A percentile compares a stretch with the other conserved stretches of the same genome.
Evolutionary conservation across 2,797 vertebrate species (phyloP).

Genomic region (Danio albolineatus): DNA sequence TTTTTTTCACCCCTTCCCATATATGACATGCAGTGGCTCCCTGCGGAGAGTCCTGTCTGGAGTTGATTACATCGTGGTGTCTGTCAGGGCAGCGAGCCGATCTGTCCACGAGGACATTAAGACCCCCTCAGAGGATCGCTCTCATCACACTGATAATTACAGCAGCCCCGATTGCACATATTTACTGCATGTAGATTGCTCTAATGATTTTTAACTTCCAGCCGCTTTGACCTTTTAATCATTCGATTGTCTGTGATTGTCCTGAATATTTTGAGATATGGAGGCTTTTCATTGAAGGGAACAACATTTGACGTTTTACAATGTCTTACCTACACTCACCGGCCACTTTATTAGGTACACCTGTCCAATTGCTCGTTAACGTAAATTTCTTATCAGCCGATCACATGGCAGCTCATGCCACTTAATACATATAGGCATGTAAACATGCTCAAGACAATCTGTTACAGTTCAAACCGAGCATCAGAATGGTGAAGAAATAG

Average conservation of each 20-base stretch:
- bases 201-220: constrained; percentile 59
- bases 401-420: no score
- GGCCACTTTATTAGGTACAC: no score
- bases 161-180: constrained; percentile 24
- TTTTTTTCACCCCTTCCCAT: constrained; percentile 17
- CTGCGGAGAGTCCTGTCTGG: constrained; percentile 52
- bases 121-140: constrained; percentile 50
- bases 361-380: no score
- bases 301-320: neutral
- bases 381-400: no score
- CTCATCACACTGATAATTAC: constrained; percentile 60
- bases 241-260: constrained; percentile 37
- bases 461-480: no score
- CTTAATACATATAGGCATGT: no score
- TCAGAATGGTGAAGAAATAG: no score
- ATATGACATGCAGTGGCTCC: constrained; percentile 43
- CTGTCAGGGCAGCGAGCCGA: constrained; percentile 31
- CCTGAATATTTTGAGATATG: constrained; percentile 10
- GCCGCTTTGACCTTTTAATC: constrained; percentile 46
- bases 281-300: neutral
- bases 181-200: constrained; percentile 50
- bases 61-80: constrained; percentile 61
- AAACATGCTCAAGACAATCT: no score
- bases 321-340: no score
- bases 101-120: constrained; percentile 50